Evolutionary conservation across 2,797 vertebrate genomes (phyloP).

Genomic region (Rhodeus uyekii): DNA sequence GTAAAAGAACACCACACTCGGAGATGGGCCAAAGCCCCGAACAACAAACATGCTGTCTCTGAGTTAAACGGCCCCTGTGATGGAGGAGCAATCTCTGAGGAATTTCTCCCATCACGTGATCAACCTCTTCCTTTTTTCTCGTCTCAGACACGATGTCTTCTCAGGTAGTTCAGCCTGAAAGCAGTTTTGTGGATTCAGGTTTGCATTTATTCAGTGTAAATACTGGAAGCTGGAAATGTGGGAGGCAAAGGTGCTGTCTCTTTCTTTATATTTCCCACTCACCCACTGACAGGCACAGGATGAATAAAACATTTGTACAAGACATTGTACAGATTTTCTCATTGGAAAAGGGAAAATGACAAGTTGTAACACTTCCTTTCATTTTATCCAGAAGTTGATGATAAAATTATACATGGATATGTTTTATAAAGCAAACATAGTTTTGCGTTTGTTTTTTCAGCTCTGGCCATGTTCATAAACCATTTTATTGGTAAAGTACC

Average conservation of each 20-base stretch:
- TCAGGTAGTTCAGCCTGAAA: not conserved
- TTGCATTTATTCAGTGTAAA: slow-evolving; percentile 23
- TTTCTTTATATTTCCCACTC: slow-evolving; percentile 36
- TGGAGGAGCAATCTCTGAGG: slow-evolving; percentile 64
- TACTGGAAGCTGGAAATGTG: not conserved
- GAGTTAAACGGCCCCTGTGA: slow-evolving; percentile 69
- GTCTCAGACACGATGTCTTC: not conserved
- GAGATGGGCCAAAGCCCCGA: slow-evolving; percentile 59
- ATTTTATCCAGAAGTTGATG: slow-evolving; percentile 11
- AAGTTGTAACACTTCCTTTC: slow-evolving; percentile 50
- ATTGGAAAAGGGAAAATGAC: slow-evolving; percentile 68
- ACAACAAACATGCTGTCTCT: slow-evolving; percentile 74
- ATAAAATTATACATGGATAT: slow-evolving; percentile 31
- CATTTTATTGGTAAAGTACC: not conserved
- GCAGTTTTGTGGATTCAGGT: not conserved
- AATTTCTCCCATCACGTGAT: slow-evolving; percentile 42
- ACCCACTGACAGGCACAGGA: slow-evolving; percentile 58
- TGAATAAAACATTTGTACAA: slow-evolving; percentile 81
- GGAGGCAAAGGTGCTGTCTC: slow-evolving; percentile 18
- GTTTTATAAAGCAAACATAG: not conserved
- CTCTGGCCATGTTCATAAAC: not conserved
- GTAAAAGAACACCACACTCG: slow-evolving; percentile 74
- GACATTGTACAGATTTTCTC: slow-evolving; percentile 71
- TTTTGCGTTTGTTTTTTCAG: not conserved
- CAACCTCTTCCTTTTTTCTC: not conserved